These are phyloP conservation scores for Leptarthrus brevirostris DNA, from an alignment of 2,888 invertebrate species.

Conservation along the genomic window DNA sequence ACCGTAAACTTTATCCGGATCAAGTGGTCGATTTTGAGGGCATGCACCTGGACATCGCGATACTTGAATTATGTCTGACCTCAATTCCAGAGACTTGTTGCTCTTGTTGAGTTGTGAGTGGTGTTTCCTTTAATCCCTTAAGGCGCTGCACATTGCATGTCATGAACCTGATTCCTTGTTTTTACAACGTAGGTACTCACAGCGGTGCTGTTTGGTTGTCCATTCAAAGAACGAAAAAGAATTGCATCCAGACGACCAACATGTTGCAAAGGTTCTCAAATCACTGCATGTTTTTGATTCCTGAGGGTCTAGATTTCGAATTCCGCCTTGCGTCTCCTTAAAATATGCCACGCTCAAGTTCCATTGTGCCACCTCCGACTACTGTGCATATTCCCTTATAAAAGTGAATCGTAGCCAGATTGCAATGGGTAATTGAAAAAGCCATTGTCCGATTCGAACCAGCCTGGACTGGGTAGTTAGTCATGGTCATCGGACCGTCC, in stretches of 20 bases:
- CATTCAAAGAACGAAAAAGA: neutral
- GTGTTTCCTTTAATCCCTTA: neutral
- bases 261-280: neutral
- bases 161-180: slow-evolving; percentile 33
- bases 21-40: neutral
- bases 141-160: slow-evolving; percentile 15
- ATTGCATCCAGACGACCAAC: neutral
- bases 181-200: neutral
- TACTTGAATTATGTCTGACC: slow-evolving; percentile 37
- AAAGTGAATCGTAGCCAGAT: slow-evolving; percentile 19
- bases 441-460: slow-evolving; percentile 23
- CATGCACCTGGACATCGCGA: slow-evolving; percentile 29
- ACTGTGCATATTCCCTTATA: slow-evolving; percentile 5
- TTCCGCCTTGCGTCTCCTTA: neutral
- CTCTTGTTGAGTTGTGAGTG: neutral
- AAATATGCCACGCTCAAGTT: neutral
- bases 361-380: neutral
- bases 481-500: slow-evolving; percentile 17
- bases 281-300: slow-evolving; percentile 8
- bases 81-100: slow-evolving; percentile 40
- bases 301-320: neutral
- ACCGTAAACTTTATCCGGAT: slow-evolving; percentile 26
- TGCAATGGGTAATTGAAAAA: slow-evolving; percentile 38
- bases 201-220: neutral
- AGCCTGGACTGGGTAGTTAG: neutral